phyloP scores from a whole-genome alignment of 2,797 vertebrate genomes.

The Paramormyrops hopkinsi region DNA sequence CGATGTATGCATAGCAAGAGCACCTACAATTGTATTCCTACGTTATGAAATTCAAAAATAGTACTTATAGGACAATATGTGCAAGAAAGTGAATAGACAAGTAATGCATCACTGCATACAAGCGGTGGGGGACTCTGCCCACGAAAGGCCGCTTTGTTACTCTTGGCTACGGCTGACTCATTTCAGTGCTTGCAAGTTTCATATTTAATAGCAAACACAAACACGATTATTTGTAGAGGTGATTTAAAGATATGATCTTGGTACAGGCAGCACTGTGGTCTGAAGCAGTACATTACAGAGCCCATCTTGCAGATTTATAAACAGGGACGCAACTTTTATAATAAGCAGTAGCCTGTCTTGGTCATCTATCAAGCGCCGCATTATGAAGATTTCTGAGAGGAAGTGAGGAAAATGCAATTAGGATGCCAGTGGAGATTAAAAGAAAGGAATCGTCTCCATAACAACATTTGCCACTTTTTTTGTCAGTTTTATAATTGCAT shows the following conservation, averaged over 20 bases:
- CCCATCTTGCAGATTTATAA: not conserved
- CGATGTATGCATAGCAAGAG: not conserved
- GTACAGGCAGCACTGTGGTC: not conserved
- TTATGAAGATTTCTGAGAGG: conserved; percentile 2
- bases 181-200: not conserved
- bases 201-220: conserved; percentile 4
- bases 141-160: not conserved
- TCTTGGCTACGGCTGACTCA: not conserved
- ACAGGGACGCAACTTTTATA: not conserved
- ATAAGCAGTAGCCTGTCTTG: not conserved
- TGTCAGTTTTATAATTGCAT: not conserved
- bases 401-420: not conserved
- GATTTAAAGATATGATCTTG: conserved; percentile 3
- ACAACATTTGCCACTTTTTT: not conserved
- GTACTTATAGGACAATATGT: not conserved
- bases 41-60: not conserved
- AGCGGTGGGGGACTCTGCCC: not conserved
- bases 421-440: not conserved
- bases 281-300: not conserved
- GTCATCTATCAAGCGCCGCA: not conserved
- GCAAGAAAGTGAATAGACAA: not conserved
- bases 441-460: not conserved
- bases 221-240: conserved; percentile 1
- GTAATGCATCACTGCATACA: not conserved
- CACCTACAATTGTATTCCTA: not conserved